phyloP scores from a whole-genome alignment of 1,140 invertebrate species.

The Lasaia peninsularis region DNA sequence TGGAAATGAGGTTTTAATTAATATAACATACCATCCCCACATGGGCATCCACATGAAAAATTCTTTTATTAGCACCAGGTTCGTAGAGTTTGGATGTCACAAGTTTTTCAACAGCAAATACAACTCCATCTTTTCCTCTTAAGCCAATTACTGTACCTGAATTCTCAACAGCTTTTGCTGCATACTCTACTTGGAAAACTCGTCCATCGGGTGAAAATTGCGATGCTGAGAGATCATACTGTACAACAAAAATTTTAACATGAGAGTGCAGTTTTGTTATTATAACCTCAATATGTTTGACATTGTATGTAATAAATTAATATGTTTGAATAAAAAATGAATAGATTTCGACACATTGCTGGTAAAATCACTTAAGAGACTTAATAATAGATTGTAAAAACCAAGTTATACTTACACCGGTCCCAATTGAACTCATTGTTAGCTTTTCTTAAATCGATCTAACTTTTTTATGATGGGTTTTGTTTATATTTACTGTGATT shows the following conservation, averaged over 20 bases:
- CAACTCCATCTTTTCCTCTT: conserved; percentile 96
- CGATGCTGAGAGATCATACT: conserved; percentile 99
- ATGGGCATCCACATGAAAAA: conserved; percentile 96
- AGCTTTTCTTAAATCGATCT: not conserved
- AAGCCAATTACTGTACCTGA: conserved; percentile 98
- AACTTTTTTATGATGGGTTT: not conserved
- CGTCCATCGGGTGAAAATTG: conserved; percentile 99
- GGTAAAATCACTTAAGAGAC: not conserved
- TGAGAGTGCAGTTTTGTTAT: conserved; percentile 41
- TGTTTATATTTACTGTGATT: not conserved
- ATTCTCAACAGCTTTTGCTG: conserved; percentile 99
- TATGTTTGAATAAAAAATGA: not conserved
- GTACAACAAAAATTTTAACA: conserved; percentile 60
- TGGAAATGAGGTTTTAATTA: not conserved
- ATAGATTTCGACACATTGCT: not conserved
- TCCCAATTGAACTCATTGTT: conserved; percentile 96
- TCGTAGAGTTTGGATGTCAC: conserved; percentile 98
- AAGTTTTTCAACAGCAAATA: conserved; percentile 98
- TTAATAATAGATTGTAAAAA: conserved; percentile 3
- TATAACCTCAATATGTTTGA: conserved; percentile 28
- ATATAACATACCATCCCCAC: conserved; percentile 89
- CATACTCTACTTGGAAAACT: conserved; percentile 99
- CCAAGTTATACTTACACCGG: conserved; percentile 84
- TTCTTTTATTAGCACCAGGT: conserved; percentile 93
- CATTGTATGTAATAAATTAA: not conserved